phyloP scores from a whole-genome alignment of 2,888 invertebrate species.

The Linnaemya vulpina region DNA sequence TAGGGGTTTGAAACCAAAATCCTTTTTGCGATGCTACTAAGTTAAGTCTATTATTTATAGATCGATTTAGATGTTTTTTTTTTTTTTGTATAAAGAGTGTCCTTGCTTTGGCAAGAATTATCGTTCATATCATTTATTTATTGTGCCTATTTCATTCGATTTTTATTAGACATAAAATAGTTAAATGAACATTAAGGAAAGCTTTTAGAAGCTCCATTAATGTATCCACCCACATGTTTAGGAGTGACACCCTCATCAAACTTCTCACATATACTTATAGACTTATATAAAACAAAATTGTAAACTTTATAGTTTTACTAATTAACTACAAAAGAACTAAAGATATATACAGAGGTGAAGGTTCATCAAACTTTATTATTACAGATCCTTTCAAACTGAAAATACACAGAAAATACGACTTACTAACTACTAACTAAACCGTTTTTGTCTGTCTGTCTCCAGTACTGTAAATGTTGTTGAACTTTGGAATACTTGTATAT shows the following conservation, averaged over 20 bases:
- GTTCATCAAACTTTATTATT: neutral
- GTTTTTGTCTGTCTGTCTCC: neutral
- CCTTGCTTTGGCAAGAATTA: no score
- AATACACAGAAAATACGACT: neutral
- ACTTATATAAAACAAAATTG: neutral
- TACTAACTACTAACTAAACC: neutral
- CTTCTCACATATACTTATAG: neutral
- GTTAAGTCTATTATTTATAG: no score
- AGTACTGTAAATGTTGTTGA: conserved; percentile 2
- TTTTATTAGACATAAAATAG: neutral
- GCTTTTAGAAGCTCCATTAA: neutral
- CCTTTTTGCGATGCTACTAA: no score
- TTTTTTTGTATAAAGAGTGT: no score
- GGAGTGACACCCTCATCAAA: neutral
- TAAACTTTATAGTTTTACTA: neutral
- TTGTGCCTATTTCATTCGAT: neutral
- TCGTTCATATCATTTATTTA: no score
- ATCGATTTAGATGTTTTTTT: no score
- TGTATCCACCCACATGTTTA: conserved; percentile 11
- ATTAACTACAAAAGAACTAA: neutral
- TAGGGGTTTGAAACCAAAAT: no score
- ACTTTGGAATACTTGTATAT: neutral
- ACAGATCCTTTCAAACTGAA: neutral
- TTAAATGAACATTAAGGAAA: neutral
- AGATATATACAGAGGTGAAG: neutral